A percentile compares a stretch with the other conserved stretches of the same genome.
Conservation (phyloP, 2,888 invertebrate genomes). For the Drosophila ezoana region DNA sequence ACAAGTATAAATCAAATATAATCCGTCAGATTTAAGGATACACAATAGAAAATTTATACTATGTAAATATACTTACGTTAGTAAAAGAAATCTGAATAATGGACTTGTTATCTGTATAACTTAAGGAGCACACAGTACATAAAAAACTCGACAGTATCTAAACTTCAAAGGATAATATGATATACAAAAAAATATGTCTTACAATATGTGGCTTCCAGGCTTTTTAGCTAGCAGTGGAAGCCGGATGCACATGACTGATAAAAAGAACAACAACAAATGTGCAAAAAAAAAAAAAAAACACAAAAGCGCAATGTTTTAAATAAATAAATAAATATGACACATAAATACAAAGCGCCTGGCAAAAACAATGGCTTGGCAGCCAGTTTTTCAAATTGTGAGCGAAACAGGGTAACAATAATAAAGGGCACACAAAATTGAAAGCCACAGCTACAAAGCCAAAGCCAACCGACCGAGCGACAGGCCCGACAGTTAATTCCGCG, state of each 20-base stretch:
- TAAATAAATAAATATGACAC: conserved; percentile 78
- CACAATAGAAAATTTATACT: too few relatives aligned
- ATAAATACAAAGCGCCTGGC: conserved; percentile 58
- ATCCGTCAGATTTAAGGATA: too few relatives aligned
- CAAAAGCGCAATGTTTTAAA: conserved; percentile 65
- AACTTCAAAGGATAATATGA: conserved; percentile 51
- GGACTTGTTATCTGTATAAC: too few relatives aligned
- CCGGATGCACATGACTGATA: conserved; percentile 51
- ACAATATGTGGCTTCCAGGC: conserved; percentile 36
- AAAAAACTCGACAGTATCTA: conserved; percentile 29
- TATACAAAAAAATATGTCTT: conserved; percentile 7
- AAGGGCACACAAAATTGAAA: conserved; percentile 14
- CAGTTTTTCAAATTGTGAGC: conserved; percentile 29
- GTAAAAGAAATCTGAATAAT: too few relatives aligned
- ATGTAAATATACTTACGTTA: too few relatives aligned
- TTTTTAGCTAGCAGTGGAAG: conserved; percentile 27
- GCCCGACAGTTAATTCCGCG: conserved; percentile 84
- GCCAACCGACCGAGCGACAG: conserved; percentile 60
- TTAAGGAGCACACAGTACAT: conserved; percentile 25
- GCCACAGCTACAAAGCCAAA: conserved; percentile 48
- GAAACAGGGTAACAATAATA: conserved; percentile 37
- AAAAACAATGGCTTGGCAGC: conserved; percentile 50
- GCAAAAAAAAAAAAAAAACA: conserved; percentile 28
- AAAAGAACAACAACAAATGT: conserved; percentile 18
- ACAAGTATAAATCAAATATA: too few relatives aligned